phyloP scores from a whole-genome alignment of 1,140 invertebrate genomes.

The Drosophila nigromelanica region DNA sequence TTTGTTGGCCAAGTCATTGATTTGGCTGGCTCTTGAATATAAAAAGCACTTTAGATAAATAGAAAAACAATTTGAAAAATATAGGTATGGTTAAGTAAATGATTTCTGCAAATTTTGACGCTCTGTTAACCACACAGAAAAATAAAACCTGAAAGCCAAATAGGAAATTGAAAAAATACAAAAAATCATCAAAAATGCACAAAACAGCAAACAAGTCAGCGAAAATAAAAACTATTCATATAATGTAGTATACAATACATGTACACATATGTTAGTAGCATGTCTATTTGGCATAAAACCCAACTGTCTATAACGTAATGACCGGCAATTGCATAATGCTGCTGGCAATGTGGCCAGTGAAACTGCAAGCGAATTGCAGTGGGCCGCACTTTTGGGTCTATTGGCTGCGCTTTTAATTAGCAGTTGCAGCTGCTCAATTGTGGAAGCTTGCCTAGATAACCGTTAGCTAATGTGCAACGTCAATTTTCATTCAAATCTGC shows the following conservation, averaged over 20 bases:
- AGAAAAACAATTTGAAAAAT: slow-evolving; percentile 23
- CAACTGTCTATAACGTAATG: slow-evolving; percentile 68
- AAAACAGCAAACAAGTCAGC: slow-evolving; percentile 48
- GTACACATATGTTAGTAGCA: neutral
- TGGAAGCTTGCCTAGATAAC: slow-evolving; percentile 10
- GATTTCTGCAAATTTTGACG: slow-evolving; percentile 64
- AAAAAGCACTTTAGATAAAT: slow-evolving; percentile 18
- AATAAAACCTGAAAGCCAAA: slow-evolving; percentile 26
- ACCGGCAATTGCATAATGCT: slow-evolving; percentile 59
- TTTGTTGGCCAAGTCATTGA: slow-evolving; percentile 65
- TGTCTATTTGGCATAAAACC: slow-evolving; percentile 37
- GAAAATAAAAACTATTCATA: slow-evolving; percentile 55
- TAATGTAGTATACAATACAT: slow-evolving; percentile 13
- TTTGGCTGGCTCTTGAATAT: slow-evolving; percentile 16
- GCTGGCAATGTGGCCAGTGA: slow-evolving; percentile 11
- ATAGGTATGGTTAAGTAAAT: slow-evolving; percentile 26
- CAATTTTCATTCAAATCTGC: slow-evolving; percentile 28
- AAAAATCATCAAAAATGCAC: slow-evolving; percentile 53
- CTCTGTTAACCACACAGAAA: slow-evolving; percentile 66
- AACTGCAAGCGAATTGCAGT: slow-evolving; percentile 52
- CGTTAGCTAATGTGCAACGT: slow-evolving; percentile 29
- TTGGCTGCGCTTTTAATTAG: slow-evolving; percentile 65
- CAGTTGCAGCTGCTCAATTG: slow-evolving; percentile 45
- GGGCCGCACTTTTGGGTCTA: slow-evolving; percentile 53
- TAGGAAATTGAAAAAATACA: slow-evolving; percentile 64